Conservation (phyloP, 2,888 invertebrate species). For the Zygaena filipendulae region DNA sequence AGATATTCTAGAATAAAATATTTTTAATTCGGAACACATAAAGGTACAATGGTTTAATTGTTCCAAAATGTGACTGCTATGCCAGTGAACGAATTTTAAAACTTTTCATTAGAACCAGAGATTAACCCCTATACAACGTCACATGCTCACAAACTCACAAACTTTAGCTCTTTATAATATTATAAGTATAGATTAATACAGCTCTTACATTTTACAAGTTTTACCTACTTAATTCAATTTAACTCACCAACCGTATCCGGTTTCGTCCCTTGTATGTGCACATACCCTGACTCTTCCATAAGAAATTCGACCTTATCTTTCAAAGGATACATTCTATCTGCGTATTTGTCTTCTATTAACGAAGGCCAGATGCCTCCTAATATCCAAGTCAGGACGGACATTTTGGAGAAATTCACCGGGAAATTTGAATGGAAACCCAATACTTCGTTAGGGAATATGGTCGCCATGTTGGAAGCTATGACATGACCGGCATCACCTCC, state of each 20-base stretch:
- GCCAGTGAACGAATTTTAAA: too few relatives aligned
- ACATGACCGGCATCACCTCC: conserved; percentile 83
- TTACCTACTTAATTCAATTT: too few relatives aligned
- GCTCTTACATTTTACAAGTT: too few relatives aligned
- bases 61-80: too few relatives aligned
- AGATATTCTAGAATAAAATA: too few relatives aligned
- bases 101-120: too few relatives aligned
- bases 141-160: too few relatives aligned
- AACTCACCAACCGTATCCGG: conserved; percentile 82
- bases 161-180: too few relatives aligned
- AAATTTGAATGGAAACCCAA: conserved; percentile 73
- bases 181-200: too few relatives aligned
- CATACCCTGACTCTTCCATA: conserved; percentile 67
- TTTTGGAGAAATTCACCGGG: conserved; percentile 44
- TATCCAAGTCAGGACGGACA: conserved; percentile 31
- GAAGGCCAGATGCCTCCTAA: conserved; percentile 62
- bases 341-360: conserved; percentile 48
- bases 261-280: conserved; percentile 83
- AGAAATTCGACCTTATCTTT: conserved; percentile 29
- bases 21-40: too few relatives aligned
- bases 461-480: conserved; percentile 70
- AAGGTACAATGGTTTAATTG: too few relatives aligned
- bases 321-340: conserved; percentile 63
- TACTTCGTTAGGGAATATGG: conserved; percentile 70
- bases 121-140: too few relatives aligned